phyloP scores from a whole-genome alignment of 2,888 invertebrate species.

The Lepidochrysops patricia region DNA sequence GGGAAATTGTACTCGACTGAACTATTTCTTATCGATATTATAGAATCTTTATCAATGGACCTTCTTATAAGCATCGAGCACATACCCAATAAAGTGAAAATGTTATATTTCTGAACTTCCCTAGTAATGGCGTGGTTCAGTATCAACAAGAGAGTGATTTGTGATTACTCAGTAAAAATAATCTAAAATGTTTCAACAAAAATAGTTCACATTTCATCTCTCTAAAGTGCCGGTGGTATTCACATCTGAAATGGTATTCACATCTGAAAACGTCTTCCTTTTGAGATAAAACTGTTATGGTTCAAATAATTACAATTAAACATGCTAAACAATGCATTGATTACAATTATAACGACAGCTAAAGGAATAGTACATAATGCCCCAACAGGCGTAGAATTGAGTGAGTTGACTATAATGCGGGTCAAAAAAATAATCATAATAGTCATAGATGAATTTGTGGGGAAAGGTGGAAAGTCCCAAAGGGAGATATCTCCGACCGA shows the following conservation, averaged over 20 bases:
- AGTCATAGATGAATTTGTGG: too few relatives aligned
- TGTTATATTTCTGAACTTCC: not conserved
- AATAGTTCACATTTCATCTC: too few relatives aligned
- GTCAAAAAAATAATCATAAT: too few relatives aligned
- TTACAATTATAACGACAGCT: not conserved
- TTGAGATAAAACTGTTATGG: not conserved
- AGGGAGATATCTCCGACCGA: too few relatives aligned
- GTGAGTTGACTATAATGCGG: not conserved
- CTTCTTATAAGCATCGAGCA: too few relatives aligned
- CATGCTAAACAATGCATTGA: not conserved
- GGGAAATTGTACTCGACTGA: not conserved
- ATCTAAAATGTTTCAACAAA: too few relatives aligned
- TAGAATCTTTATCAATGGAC: not conserved
- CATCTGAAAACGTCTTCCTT: not conserved
- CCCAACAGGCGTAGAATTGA: not conserved
- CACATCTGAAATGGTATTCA: not conserved
- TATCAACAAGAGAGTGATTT: too few relatives aligned
- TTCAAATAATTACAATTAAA: not conserved
- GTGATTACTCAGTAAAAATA: too few relatives aligned
- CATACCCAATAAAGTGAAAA: too few relatives aligned
- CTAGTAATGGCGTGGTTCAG: too few relatives aligned
- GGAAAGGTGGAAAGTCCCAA: too few relatives aligned
- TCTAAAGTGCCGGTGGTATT: not conserved
- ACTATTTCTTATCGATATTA: too few relatives aligned
- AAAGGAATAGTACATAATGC: constrained; percentile 6